phyloP scores from a whole-genome alignment of 2,888 invertebrate genomes.

The Cheilosia soror region DNA sequence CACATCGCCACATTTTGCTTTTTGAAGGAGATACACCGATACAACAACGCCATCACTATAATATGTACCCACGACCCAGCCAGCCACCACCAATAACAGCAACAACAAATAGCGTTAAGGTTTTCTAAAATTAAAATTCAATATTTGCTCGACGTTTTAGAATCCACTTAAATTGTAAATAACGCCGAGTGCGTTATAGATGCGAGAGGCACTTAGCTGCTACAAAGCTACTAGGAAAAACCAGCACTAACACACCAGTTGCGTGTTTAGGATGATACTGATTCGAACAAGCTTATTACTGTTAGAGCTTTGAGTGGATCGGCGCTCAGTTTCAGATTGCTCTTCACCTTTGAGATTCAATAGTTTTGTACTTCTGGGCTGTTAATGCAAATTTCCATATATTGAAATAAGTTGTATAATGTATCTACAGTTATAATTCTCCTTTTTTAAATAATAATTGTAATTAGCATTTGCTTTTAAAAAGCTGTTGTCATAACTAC shows the following conservation, averaged over 20 bases:
- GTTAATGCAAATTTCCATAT: slow-evolving; percentile 25
- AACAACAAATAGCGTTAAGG: slow-evolving; percentile 45
- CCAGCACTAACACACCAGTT: slow-evolving; percentile 52
- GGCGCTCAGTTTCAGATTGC: slow-evolving; percentile 48
- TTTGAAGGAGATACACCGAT: slow-evolving; percentile 36
- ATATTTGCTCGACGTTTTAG: slow-evolving; percentile 77
- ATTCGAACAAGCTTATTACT: slow-evolving; percentile 69
- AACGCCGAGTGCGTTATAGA: slow-evolving; percentile 73
- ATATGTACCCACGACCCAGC: background rate
- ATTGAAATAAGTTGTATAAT: background rate
- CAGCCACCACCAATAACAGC: slow-evolving; percentile 18
- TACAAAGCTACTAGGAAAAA: slow-evolving; percentile 69
- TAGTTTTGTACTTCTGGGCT: slow-evolving; percentile 12
- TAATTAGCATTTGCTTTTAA: background rate
- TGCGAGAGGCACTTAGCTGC: slow-evolving; percentile 70
- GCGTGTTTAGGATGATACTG: slow-evolving; percentile 49
- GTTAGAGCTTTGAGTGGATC: slow-evolving; percentile 53
- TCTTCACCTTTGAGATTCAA: slow-evolving; percentile 33
- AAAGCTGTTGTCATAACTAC: background rate
- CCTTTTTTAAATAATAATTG: background rate
- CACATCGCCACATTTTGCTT: slow-evolving; percentile 44
- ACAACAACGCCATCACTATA: slow-evolving; percentile 23
- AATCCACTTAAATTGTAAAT: slow-evolving; percentile 77
- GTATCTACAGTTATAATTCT: no score
- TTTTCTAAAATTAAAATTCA: slow-evolving; percentile 76